A percentile compares a stretch with the other conserved stretches of the same genome.
These are phyloP conservation scores for Heliconius eleuchia DNA, from an alignment of 1,140 invertebrate species.

Conservation along the genomic window DNA sequence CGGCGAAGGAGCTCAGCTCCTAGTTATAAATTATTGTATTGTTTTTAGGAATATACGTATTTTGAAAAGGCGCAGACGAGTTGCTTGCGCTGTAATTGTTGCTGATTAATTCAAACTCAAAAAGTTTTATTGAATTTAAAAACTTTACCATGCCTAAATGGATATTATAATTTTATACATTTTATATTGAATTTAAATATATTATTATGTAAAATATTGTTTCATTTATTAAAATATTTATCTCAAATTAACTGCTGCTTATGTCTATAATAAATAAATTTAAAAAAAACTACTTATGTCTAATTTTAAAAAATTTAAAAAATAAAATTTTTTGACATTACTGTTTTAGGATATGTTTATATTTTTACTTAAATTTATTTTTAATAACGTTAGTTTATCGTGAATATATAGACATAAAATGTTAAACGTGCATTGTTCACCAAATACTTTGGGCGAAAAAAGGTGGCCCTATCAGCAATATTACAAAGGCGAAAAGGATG, in stretches of 20 bases:
- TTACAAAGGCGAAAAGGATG: conserved; percentile 60
- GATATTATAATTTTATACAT: neutral
- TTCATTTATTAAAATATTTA: neutral
- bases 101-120: conserved; percentile 32
- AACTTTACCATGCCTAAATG: neutral
- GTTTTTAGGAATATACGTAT: conserved; percentile 78
- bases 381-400: neutral
- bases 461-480: conserved; percentile 58
- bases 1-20: too few relatives aligned
- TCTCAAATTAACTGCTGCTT: neutral
- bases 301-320: neutral
- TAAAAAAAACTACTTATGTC: neutral
- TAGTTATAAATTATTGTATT: conserved; percentile 9
- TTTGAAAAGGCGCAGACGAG: conserved; percentile 70
- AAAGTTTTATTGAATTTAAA: neutral
- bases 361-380: neutral
- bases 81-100: conserved; percentile 55
- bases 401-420: neutral
- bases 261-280: neutral
- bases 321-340: neutral
- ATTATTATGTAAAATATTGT: neutral
- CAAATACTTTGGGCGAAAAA: conserved; percentile 43
- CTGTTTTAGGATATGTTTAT: neutral
- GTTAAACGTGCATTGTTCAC: conserved; percentile 20
- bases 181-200: neutral